Evolutionary conservation across 2,113 vertebrate genomes (phyloP).

Genomic region (Progne subis): DNA sequence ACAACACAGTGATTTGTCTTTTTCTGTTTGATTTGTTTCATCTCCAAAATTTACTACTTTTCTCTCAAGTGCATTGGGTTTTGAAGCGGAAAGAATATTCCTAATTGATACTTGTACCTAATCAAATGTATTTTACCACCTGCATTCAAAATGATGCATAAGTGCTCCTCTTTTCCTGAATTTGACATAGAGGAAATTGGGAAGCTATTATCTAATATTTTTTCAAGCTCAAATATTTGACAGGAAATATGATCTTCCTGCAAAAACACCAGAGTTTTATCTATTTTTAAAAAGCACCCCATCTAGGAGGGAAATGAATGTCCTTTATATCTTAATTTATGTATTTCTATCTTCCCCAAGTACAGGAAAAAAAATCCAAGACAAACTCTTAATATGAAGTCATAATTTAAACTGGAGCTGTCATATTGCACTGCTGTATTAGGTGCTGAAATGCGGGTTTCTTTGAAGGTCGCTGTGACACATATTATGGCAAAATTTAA

Average conservation of each 20-base stretch:
- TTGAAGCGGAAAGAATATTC: neutral
- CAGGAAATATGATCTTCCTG: constrained; percentile 25
- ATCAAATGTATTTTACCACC: constrained; percentile 19
- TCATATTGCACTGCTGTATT: neutral
- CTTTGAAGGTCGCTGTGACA: constrained; percentile 18
- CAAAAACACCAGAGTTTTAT: neutral
- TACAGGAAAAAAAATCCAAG: neutral
- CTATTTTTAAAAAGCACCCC: neutral
- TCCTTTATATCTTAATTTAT: neutral
- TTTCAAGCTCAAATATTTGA: constrained; percentile 5
- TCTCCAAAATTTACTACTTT: neutral
- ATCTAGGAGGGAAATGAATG: neutral
- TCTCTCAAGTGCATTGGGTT: neutral
- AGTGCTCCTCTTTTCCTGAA: constrained; percentile 34
- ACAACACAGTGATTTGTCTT: neutral
- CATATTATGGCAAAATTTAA: constrained; percentile 24
- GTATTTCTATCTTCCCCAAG: neutral
- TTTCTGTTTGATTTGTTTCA: neutral
- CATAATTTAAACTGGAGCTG: neutral
- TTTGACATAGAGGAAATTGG: constrained; percentile 28
- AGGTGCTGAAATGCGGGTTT: neutral
- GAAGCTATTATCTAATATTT: constrained; percentile 23
- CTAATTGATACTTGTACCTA: neutral
- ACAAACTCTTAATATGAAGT: neutral
- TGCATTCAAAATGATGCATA: constrained; percentile 9